These are phyloP conservation scores for Cnemophilus loriae DNA, from an alignment of 2,113 vertebrate species.

Conservation along the genomic window DNA sequence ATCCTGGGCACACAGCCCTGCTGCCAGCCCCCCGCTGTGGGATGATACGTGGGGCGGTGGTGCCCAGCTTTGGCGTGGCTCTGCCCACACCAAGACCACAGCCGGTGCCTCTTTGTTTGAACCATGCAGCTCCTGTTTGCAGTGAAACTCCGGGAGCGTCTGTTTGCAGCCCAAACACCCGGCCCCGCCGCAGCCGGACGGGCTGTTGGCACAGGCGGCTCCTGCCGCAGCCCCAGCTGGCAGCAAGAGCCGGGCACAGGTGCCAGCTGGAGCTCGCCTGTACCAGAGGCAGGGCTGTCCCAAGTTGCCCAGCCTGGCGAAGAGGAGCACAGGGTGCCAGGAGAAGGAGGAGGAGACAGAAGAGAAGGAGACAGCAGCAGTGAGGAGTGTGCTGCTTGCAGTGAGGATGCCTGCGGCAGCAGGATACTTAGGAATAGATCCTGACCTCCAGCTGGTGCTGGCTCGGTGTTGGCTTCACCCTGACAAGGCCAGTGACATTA, in stretches of 20 bases:
- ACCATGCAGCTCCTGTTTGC: slow-evolving; percentile 42
- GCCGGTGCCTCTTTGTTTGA: background rate
- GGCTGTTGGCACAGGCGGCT: background rate
- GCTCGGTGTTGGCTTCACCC: background rate
- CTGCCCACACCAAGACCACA: background rate
- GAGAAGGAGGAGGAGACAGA: background rate
- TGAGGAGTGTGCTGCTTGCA: background rate
- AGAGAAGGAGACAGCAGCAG: background rate
- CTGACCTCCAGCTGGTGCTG: background rate
- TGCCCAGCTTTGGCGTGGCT: background rate
- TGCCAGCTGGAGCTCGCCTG: background rate
- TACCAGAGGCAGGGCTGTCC: background rate
- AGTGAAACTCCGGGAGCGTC: background rate
- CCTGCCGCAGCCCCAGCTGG: background rate
- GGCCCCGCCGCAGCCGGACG: rapidly evolving
- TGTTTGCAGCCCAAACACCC: slow-evolving; percentile 49
- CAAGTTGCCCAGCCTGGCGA: rapidly evolving
- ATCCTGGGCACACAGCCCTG: background rate
- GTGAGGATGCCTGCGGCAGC: rapidly evolving
- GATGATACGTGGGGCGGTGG: rapidly evolving
- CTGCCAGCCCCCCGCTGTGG: rapidly evolving
- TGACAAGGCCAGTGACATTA: background rate
- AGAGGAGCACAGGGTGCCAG: background rate
- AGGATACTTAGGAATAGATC: background rate
- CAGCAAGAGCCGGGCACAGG: background rate